Base-by-base conservation (phyloP, 2,113 vertebrate genomes). In the Mormyrus iriodes region DNA sequence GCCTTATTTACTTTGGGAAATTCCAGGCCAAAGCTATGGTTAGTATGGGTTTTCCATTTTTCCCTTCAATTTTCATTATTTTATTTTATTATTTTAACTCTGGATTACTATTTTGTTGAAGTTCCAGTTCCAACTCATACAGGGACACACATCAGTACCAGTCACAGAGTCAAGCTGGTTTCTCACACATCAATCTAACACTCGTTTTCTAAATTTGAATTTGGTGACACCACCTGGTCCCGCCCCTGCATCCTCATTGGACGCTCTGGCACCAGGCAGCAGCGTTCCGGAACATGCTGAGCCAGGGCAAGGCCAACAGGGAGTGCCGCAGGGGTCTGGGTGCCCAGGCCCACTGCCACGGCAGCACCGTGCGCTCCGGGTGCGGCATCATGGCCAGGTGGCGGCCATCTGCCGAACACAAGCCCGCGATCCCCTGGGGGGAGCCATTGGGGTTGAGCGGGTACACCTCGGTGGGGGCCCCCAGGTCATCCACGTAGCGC, bases 341-440 rank as follows among this genome's bases (percentile, higher is more conserved):
- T 49, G 95, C 95, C 97, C 97, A 98, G 0, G 97, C 94, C 97
- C 97, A 98, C 92, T 98, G 98, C 98, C 98, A 98, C n/a, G 92
- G 92, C 61, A 96, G 92, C 88, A 97, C 96, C 1, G 96, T 95
- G 6, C 98, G 95, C 93, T 99, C 97, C 0, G 98, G 97, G 90
- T 99, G 98, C 0, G 97, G 98, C 98, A 99, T 99, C 93, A 97
- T 94, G 48, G 97, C 97, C 90, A 99, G 91, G 93, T 98, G 98
- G 48, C 97, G 96, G 1, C 97, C 97, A 0, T 98, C 97, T 0
- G 27, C 88, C 10, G 97, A 98, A 91, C 96, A 97, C 65, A 98
- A 90, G 0, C 96, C 97, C 0, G 98, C 97, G 0, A 96, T 90
- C 0, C 96, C 98, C 27, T 92, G 91, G 0, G 95, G 95, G 1